Conservation (phyloP, 2,888 invertebrate species). For the Bimastos eiseni region DNA sequence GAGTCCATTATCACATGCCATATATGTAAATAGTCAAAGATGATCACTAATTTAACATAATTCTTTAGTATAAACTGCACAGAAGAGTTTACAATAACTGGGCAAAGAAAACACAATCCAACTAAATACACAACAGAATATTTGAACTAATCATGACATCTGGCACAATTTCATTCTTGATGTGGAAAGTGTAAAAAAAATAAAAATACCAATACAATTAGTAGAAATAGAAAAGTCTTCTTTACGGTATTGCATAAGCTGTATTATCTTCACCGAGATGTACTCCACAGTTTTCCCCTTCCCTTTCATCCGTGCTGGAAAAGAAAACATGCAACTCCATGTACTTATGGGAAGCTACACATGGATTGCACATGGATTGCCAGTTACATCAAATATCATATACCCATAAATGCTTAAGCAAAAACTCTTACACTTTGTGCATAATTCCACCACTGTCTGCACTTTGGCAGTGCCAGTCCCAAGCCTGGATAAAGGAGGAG, state of each 20-base stretch:
- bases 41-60: neutral
- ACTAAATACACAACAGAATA: neutral
- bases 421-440: no score
- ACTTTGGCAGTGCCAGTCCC: no score
- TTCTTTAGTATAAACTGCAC: neutral
- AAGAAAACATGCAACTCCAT: neutral
- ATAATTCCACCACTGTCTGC: no score
- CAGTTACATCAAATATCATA: neutral
- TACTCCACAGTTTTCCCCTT: neutral
- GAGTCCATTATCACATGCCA: neutral
- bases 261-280: neutral
- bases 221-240: neutral
- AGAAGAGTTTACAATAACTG: neutral
- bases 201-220: neutral
- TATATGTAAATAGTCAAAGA: neutral
- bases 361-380: neutral
- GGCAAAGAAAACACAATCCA: neutral
- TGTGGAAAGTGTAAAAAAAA: neutral
- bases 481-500: no score
- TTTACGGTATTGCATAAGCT: constrained; percentile 3
- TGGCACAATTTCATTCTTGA: neutral
- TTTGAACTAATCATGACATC: neutral
- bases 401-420: neutral
- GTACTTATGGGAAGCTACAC: neutral
- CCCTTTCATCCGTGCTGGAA: neutral